These are phyloP conservation scores for Microcebus griseorufus DNA, from an alignment of 2,113 vertebrate species.

Conservation along the genomic window DNA sequence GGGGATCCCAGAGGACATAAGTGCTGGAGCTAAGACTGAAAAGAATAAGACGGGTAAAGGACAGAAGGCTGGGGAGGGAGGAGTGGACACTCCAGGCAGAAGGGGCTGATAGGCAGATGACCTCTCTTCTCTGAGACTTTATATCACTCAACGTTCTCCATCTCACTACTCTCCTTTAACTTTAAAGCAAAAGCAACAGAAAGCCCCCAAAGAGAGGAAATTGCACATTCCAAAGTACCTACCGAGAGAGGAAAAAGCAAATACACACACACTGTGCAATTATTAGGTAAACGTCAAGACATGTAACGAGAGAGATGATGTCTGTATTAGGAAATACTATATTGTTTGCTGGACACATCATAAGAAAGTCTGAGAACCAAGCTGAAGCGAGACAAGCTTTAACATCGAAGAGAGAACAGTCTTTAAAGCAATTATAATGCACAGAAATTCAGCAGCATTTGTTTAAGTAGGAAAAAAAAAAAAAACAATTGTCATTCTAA, in stretches of 20 bases:
- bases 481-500: background rate
- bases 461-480: conserved; percentile 8
- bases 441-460: conserved; percentile 10
- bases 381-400: background rate
- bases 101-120: background rate
- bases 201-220: background rate
- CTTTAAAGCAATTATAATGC: background rate
- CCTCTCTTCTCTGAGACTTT: background rate
- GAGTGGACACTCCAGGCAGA: background rate
- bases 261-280: background rate
- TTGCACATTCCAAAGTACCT: background rate
- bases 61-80: background rate
- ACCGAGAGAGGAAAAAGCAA: background rate
- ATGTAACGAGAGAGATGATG: background rate
- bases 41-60: background rate
- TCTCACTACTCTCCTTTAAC: background rate
- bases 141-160: background rate
- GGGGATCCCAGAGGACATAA: background rate
- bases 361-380: conserved; percentile 7
- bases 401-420: background rate
- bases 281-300: background rate
- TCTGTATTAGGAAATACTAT: background rate
- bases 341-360: background rate
- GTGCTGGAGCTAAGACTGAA: background rate
- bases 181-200: background rate